A percentile compares a stretch with the other conserved stretches of the same genome.
These are phyloP conservation scores for Myrmecophaga tridactyla DNA, from an alignment of 2,113 vertebrate genomes.

Conservation along the genomic window DNA sequence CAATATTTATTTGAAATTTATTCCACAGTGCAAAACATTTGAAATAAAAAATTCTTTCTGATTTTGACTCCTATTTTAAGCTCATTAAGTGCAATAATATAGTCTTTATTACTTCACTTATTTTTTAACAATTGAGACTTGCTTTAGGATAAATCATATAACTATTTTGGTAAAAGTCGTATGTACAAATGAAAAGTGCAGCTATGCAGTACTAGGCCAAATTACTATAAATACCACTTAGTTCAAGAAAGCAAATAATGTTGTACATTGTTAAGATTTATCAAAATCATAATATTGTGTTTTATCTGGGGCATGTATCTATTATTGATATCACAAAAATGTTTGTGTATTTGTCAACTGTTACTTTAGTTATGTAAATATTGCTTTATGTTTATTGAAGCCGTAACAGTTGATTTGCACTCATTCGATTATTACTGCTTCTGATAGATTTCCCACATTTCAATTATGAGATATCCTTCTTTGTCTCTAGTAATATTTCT, in stretches of 20 bases:
- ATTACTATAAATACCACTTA: not conserved
- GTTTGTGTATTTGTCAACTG: not conserved
- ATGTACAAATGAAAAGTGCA: not conserved
- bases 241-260: not conserved
- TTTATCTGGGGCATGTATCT: not conserved
- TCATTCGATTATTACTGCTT: not conserved
- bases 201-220: not conserved
- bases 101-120: not conserved
- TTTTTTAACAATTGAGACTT: not conserved
- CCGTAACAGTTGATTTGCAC: not conserved
- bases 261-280: not conserved
- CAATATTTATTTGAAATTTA: not conserved
- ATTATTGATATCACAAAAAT: not conserved
- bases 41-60: not conserved
- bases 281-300: not conserved
- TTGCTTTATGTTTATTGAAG: not conserved
- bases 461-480: not conserved
- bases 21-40: not conserved
- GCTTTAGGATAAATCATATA: not conserved
- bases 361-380: not conserved
- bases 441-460: not conserved
- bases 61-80: not conserved
- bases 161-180: not conserved
- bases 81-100: not conserved
- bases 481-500: not conserved